Conservation (phyloP, 2,888 invertebrate genomes). For the Marasmarcha lunaedactyla region DNA sequence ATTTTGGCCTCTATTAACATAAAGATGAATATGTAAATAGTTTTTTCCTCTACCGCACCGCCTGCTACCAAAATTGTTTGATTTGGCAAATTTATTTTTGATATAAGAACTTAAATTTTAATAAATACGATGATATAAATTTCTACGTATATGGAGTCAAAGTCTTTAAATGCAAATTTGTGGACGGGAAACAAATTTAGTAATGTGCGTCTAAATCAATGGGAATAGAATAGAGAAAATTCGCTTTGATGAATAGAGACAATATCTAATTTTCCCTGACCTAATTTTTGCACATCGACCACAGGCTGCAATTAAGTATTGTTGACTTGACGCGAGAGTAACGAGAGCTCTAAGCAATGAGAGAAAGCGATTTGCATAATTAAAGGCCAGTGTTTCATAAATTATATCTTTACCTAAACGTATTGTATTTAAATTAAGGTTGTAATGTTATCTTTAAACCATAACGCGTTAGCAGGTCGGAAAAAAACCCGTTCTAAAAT, state of each 20-base stretch:
- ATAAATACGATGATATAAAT: neutral
- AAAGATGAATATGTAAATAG: constrained; percentile 1
- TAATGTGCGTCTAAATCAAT: neutral
- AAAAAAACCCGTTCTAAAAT: no score
- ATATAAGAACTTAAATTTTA: neutral
- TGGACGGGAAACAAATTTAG: neutral
- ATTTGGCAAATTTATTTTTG: constrained; percentile 1
- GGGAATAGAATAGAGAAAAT: no score
- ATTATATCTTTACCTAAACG: no score
- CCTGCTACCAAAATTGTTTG: neutral
- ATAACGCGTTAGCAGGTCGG: no score
- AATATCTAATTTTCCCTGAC: constrained; percentile 4
- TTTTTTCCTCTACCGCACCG: neutral
- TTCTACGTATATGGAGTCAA: neutral
- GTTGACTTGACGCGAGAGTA: neutral
- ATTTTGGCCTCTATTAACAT: neutral
- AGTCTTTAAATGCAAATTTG: neutral
- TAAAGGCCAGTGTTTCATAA: no score
- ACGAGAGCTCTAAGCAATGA: no score
- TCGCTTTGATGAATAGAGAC: no score
- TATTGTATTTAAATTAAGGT: no score
- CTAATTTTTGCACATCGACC: neutral
- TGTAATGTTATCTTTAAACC: no score
- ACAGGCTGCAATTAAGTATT: neutral
- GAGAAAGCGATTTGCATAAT: no score